A percentile compares a stretch with the other conserved stretches of the same genome.
Evolutionary conservation across 2,888 invertebrate genomes (phyloP).

Genomic region (Dimorphilus gyrociliatus): DNA sequence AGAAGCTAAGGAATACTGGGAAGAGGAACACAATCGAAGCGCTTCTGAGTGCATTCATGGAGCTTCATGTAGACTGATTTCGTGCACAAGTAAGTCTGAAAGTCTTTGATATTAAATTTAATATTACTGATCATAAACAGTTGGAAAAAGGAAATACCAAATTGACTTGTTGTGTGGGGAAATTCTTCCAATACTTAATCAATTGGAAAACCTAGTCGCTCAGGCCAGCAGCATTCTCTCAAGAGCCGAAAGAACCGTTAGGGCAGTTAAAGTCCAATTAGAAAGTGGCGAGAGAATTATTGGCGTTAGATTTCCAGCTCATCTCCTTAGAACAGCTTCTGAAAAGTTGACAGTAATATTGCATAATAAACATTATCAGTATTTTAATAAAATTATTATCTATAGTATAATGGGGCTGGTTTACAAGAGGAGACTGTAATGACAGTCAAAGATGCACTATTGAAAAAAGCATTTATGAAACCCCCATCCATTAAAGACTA

Average conservation of each 20-base stretch:
- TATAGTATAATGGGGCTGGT: too few species aligned
- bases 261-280: constrained; percentile 26
- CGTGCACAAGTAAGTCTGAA: too few species aligned
- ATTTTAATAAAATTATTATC: too few species aligned
- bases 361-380: too few species aligned
- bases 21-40: too few species aligned
- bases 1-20: too few species aligned
- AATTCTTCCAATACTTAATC: constrained; percentile 21
- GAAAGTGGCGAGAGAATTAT: constrained; percentile 26
- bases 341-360: too few species aligned
- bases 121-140: constrained; percentile 12
- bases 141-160: constrained; percentile 25
- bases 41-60: too few species aligned
- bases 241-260: constrained; percentile 22
- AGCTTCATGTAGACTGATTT: too few species aligned
- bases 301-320: constrained; percentile 24
- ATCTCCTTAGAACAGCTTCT: too few species aligned
- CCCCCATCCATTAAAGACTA: constrained; percentile 28
- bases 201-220: constrained; percentile 18
- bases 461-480: constrained; percentile 20
- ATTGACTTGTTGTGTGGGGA: constrained; percentile 30
- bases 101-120: constrained; percentile 1
- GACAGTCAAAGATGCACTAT: constrained; percentile 15
- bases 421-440: constrained; percentile 16
- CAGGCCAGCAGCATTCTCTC: constrained; percentile 15